Percentiles rank a stretch among this genome's conserved stretches.
phyloP scores from a whole-genome alignment of 2,888 invertebrate genomes.

The Cancer borealis region DNA sequence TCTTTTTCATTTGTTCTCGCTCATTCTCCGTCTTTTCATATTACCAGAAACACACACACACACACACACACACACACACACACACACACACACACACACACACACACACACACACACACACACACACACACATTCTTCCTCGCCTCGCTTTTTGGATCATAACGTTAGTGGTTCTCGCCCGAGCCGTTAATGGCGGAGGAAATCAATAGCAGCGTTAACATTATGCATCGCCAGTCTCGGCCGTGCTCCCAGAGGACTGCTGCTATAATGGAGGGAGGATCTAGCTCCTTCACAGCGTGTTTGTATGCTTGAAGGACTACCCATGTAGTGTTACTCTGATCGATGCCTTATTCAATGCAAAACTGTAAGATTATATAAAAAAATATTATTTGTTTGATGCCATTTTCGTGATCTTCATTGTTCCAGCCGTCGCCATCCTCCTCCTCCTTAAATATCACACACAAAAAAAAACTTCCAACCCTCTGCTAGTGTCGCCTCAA shows the following conservation, averaged over 20 bases:
- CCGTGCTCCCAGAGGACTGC: neutral
- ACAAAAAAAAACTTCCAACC: neutral
- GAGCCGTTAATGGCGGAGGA: constrained; percentile 18
- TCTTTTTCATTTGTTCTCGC: neutral
- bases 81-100: constrained; percentile 47
- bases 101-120: constrained; percentile 52
- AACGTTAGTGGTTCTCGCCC: neutral
- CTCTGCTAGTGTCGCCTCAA: neutral
- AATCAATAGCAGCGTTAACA: constrained; percentile 31
- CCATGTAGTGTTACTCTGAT: neutral
- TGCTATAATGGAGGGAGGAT: neutral
- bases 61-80: neutral
- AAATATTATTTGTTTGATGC: neutral
- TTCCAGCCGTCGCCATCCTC: neutral
- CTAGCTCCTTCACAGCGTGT: neutral
- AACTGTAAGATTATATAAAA: neutral
- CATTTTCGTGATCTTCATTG: neutral
- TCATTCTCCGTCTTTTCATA: neutral
- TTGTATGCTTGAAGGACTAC: neutral
- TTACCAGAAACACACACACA: neutral
- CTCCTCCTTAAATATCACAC: neutral
- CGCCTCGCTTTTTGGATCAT: neutral
- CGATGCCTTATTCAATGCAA: neutral
- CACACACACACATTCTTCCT: constrained; percentile 21
- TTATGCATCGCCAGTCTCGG: neutral